These are phyloP conservation scores for Hirtodrosophila alboralis DNA, from an alignment of 2,888 invertebrate genomes.

Conservation along the genomic window DNA sequence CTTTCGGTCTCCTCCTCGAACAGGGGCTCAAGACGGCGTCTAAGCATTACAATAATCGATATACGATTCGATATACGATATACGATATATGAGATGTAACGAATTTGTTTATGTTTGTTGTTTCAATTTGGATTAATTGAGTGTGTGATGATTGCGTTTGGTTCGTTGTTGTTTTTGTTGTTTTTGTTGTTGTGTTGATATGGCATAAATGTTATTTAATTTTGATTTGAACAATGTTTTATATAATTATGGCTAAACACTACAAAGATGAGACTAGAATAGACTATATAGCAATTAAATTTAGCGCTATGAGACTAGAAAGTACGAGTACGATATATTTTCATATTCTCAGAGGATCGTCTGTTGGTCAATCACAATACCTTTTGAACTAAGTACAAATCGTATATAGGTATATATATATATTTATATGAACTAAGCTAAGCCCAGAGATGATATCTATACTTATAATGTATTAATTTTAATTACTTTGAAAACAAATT, in stretches of 20 bases:
- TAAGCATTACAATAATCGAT: slow-evolving; percentile 80
- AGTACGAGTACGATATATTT: too few relatives aligned
- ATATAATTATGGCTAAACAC: slow-evolving; percentile 23
- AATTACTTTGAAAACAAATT: slow-evolving; percentile 13
- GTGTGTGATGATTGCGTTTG: slow-evolving; percentile 33
- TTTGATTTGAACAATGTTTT: slow-evolving; percentile 47
- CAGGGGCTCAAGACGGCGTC: slow-evolving; percentile 91
- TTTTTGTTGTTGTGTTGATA: slow-evolving; percentile 29
- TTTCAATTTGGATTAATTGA: slow-evolving; percentile 50
- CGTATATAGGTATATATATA: too few relatives aligned
- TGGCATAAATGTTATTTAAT: slow-evolving; percentile 60
- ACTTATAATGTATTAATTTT: slow-evolving; percentile 7
- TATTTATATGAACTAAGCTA: slow-evolving; percentile 34
- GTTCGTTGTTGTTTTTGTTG: slow-evolving; percentile 38
- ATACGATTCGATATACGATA: slow-evolving; percentile 60
- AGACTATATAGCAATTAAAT: not conserved
- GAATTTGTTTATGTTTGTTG: slow-evolving; percentile 44
- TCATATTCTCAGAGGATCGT: not conserved
- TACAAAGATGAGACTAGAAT: slow-evolving; percentile 24
- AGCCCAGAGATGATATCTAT: slow-evolving; percentile 23
- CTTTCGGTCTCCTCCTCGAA: slow-evolving; percentile 93
- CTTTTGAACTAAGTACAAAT: not conserved
- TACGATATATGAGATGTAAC: slow-evolving; percentile 53
- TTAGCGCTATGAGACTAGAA: too few relatives aligned
- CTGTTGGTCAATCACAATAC: slow-evolving; percentile 6